Evolutionary conservation across 1,140 invertebrate genomes (phyloP).

Genomic region (Atta texana): DNA sequence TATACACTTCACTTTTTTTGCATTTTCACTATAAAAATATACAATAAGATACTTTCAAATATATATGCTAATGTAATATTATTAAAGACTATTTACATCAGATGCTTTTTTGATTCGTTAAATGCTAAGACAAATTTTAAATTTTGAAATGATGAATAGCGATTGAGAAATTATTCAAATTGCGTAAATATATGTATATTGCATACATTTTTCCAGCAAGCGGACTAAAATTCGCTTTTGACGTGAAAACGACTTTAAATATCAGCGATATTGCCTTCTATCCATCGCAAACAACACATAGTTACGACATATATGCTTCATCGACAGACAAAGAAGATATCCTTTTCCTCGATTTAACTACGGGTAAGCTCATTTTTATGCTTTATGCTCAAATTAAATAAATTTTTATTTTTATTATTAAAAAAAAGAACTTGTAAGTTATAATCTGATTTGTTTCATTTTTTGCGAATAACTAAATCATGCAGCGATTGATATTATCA

Average conservation of each 20-base stretch:
- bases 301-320: conserved; percentile 92
- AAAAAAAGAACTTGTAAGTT: not conserved
- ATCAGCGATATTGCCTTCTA: conserved; percentile 93
- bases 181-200: conserved; percentile 3
- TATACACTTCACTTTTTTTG: not conserved
- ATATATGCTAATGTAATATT: not conserved
- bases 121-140: not conserved
- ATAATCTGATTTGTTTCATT: not conserved
- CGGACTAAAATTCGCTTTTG: conserved; percentile 91
- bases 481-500: not conserved
- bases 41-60: not conserved
- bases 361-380: conserved; percentile 86
- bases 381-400: conserved; percentile 5
- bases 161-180: not conserved
- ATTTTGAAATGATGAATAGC: not conserved
- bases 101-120: not conserved
- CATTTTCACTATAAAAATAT: not conserved
- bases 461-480: not conserved
- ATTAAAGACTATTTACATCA: not conserved
- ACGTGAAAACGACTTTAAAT: conserved; percentile 92
- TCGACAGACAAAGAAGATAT: conserved; percentile 92
- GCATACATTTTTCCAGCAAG: conserved; percentile 85
- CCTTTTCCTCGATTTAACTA: conserved; percentile 91
- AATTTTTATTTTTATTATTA: not conserved
- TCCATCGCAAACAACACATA: conserved; percentile 91